A percentile compares a stretch with the other conserved stretches of the same genome.
Conservation (phyloP, 1,140 invertebrate genomes). For the Schlechtendalia chinensis region DNA sequence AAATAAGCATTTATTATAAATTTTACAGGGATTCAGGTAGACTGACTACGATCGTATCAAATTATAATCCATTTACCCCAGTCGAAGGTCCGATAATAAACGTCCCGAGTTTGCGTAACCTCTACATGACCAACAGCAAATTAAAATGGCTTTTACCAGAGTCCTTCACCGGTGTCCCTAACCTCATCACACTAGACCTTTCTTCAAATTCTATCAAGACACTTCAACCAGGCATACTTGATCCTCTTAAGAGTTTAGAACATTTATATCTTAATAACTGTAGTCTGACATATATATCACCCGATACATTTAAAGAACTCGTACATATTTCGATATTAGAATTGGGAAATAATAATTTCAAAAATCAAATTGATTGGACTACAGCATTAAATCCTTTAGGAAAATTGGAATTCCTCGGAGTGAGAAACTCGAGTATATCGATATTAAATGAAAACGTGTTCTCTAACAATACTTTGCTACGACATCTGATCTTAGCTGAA, state of each 20-base stretch:
- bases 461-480: conserved; percentile 65
- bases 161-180: conserved; percentile 68
- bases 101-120: conserved; percentile 65
- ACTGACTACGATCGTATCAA: conserved; percentile 67
- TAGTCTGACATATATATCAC: conserved; percentile 62
- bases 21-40: conserved; percentile 65
- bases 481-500: conserved; percentile 64
- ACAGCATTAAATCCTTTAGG: conserved; percentile 62
- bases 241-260: conserved; percentile 65
- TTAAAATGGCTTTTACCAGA: conserved; percentile 61
- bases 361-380: conserved; percentile 61
- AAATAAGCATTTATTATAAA: conserved; percentile 32
- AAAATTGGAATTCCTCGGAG: conserved; percentile 55
- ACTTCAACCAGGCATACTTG: conserved; percentile 63
- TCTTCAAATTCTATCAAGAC: conserved; percentile 65
- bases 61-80: conserved; percentile 65
- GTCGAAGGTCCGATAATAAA: conserved; percentile 67
- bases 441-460: conserved; percentile 67
- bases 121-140: conserved; percentile 67
- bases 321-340: conserved; percentile 66
- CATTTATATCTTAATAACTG: conserved; percentile 67
- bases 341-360: conserved; percentile 63
- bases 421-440: conserved; percentile 63
- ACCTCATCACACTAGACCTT: conserved; percentile 67
- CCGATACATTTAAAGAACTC: conserved; percentile 61